Evolutionary conservation across 2,113 vertebrate species (phyloP), one percentile per base, ranked within the genome.

Genomic region (Daboia siamensis): DNA sequence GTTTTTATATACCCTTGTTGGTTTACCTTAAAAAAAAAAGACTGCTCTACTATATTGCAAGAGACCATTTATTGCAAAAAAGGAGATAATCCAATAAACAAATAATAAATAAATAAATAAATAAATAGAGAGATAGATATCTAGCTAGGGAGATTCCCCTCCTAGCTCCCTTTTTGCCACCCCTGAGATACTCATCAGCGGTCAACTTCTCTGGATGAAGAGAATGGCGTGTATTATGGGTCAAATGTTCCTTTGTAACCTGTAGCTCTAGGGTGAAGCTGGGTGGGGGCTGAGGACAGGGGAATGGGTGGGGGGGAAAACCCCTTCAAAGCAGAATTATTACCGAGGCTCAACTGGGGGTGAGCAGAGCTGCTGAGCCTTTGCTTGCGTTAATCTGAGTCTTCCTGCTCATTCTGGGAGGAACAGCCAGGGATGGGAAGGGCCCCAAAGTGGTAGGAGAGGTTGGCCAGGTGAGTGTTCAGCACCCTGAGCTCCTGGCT

Each of bases 41-140:
- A 96, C 91, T 94, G 94, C 94, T 96, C 91, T 93, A 74, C 74
- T 91, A 95, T 93, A 94, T 96, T 94, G 91, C 95, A 95, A 96
- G 93, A 92, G 93, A 90, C 90, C 93, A 91, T 96, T 96, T 94
- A 96, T 94, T 96, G 94, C n/a, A 17, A 86, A 94, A 94, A 91
- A 88, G 24, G 54, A 13, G 51, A 88, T 57, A 87, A 26, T 26
- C 61, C 33, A 87, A 69, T 69, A 33, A 69, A 69, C n/a, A n/a
- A 91, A 87, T 80, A n/a, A 69, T 69, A n/a, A 91, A 87, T 80
- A n/a, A 56, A 56, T 56, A 20, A 86, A 48, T 46, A 86, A 46
- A 46, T 48, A 55, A 29, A 84, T 51, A 80, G 33, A 51, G 55
- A 44, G 11, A n/a, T 3, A 48, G 1, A 48, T 21, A 80, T 26